Conservation (phyloP, 2,113 vertebrate genomes). For the Ctenodactylus gundi region DNA sequence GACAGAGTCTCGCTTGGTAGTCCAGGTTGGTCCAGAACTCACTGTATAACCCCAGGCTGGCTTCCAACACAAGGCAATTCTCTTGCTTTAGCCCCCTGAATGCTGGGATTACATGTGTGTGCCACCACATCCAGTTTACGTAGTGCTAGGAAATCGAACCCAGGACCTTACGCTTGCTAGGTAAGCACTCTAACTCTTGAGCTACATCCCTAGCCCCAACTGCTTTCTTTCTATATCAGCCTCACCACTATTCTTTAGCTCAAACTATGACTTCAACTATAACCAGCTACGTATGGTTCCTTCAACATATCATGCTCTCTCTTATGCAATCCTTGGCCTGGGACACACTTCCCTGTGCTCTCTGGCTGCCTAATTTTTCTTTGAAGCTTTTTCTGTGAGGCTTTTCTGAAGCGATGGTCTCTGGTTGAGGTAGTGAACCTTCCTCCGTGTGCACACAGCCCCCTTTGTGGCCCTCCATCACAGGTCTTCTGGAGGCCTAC, state of each 20-base stretch:
- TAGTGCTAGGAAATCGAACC: too few species aligned
- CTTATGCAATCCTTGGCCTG: not conserved
- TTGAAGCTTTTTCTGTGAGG: not conserved
- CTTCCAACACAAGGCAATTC: too few species aligned
- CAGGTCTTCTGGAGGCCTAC: not conserved
- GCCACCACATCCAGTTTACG: too few species aligned
- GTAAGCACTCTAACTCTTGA: too few species aligned
- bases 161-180: too few species aligned
- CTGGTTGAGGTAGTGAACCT: not conserved
- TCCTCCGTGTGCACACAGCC: not conserved
- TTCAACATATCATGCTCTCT: not conserved
- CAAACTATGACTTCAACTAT: not conserved
- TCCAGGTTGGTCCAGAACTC: too few species aligned
- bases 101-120: too few species aligned
- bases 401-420: not conserved
- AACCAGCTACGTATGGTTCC: not conserved
- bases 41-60: too few species aligned
- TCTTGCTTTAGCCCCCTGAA: too few species aligned
- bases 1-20: too few species aligned
- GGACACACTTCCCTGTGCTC: not conserved
- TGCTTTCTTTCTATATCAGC: not conserved
- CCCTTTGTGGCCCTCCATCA: not conserved
- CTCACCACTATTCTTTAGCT: not conserved
- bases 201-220: too few species aligned
- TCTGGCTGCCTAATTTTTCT: not conserved